A percentile compares a stretch with the other conserved stretches of the same genome.
Conservation (phyloP, 2,888 invertebrate species). For the Archips crataeganus region DNA sequence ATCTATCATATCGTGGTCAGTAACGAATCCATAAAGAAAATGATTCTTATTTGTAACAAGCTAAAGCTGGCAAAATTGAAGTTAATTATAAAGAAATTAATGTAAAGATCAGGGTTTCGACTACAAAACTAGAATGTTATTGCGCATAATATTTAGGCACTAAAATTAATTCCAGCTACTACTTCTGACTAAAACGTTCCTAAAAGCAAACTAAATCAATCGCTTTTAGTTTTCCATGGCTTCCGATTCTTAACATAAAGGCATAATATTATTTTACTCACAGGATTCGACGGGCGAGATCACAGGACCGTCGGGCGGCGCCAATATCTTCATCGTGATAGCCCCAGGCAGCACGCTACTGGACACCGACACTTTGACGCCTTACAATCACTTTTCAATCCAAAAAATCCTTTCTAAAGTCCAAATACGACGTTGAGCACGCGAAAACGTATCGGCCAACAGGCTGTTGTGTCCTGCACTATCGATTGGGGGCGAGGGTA, state of each 20-base stretch:
- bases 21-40: neutral
- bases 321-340: constrained; percentile 83
- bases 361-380: constrained; percentile 78
- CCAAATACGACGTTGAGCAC: constrained; percentile 56
- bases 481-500: constrained; percentile 70
- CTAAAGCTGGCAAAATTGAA: neutral
- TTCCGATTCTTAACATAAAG: constrained; percentile 13
- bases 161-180: neutral
- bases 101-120: neutral
- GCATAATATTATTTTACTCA: constrained; percentile 61
- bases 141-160: constrained; percentile 29
- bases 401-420: constrained; percentile 55
- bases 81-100: neutral
- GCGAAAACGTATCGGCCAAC: constrained; percentile 71
- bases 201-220: neutral
- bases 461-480: constrained; percentile 80
- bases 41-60: neutral
- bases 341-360: constrained; percentile 78
- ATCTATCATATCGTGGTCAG: neutral
- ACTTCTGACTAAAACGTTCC: neutral
- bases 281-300: constrained; percentile 85
- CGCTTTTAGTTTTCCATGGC: neutral
- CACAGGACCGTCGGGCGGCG: constrained; percentile 84
- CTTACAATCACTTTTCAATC: constrained; percentile 57
- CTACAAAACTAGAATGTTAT: constrained; percentile 22